Percentiles rank a stretch among this genome's conserved stretches.
Evolutionary conservation across 2,797 vertebrate species (phyloP).

Genomic region (Cossypha niveicapilla): DNA sequence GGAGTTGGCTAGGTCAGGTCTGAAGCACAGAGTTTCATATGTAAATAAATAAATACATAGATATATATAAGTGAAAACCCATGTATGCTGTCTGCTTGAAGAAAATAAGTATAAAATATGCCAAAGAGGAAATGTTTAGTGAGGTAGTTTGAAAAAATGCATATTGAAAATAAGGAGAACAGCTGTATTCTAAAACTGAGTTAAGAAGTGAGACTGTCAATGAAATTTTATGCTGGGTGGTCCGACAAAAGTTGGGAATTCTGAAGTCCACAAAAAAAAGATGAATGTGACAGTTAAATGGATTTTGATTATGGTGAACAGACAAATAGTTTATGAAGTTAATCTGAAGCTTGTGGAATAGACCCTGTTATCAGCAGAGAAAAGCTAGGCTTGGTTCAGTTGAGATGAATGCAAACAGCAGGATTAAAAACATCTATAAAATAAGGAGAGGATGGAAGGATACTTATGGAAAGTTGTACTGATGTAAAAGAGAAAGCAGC

Average conservation of each 20-base stretch:
- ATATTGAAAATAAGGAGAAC: neutral
- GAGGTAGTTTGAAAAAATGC: neutral
- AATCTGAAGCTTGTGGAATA: neutral
- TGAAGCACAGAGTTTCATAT: neutral
- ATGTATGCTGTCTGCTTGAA: neutral
- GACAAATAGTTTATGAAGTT: neutral
- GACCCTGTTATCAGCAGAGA: neutral
- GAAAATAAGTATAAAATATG: neutral
- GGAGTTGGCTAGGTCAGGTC: neutral
- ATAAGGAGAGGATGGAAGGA: neutral
- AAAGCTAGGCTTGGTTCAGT: neutral
- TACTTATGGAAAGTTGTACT: neutral
- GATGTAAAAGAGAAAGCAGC: neutral
- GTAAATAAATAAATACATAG: neutral
- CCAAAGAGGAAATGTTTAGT: neutral
- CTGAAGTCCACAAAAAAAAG: neutral
- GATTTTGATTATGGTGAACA: neutral
- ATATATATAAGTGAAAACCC: neutral
- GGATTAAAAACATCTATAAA: neutral
- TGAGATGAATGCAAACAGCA: neutral
- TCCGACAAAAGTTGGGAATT: neutral
- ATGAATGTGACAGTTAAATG: neutral
- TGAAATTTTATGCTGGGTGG: neutral
- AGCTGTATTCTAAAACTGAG: neutral
- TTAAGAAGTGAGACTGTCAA: neutral